A percentile compares a stretch with the other conserved stretches of the same genome.
phyloP scores from a whole-genome alignment of 2,113 vertebrate genomes.

The Daboia siamensis region DNA sequence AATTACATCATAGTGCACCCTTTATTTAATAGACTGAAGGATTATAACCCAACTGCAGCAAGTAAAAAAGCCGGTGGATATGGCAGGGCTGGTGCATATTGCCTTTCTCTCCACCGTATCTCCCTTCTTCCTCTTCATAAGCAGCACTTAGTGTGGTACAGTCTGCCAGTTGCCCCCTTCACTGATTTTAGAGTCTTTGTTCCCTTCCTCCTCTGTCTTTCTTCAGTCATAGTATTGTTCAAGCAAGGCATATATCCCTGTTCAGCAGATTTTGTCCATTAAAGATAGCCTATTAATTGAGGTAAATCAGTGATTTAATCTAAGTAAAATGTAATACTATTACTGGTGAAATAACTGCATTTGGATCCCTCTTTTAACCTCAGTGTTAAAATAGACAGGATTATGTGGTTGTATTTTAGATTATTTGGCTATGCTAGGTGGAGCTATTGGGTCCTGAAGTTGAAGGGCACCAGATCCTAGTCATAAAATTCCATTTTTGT shows the following conservation, averaged over 20 bases:
- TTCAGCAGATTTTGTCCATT: not conserved
- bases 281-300: not conserved
- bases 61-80: not conserved
- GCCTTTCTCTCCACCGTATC: not conserved
- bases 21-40: not conserved
- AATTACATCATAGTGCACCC: not conserved
- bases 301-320: not conserved
- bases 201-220: not conserved
- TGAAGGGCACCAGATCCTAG: not conserved
- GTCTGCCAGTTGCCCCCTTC: not conserved
- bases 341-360: not conserved
- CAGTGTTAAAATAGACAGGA: not conserved
- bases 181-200: not conserved
- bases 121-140: not conserved
- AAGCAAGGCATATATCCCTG: not conserved
- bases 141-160: not conserved
- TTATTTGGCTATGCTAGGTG: not conserved
- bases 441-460: not conserved
- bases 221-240: not conserved
- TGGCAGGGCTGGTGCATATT: not conserved
- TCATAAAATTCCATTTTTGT: not conserved
- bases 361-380: not conserved
- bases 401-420: not conserved
- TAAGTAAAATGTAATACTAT: not conserved
- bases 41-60: not conserved